Percentiles rank a stretch among this genome's conserved stretches.
Evolutionary conservation across 2,113 vertebrate species (phyloP).

Genomic region (Gambusia holbrooki): DNA sequence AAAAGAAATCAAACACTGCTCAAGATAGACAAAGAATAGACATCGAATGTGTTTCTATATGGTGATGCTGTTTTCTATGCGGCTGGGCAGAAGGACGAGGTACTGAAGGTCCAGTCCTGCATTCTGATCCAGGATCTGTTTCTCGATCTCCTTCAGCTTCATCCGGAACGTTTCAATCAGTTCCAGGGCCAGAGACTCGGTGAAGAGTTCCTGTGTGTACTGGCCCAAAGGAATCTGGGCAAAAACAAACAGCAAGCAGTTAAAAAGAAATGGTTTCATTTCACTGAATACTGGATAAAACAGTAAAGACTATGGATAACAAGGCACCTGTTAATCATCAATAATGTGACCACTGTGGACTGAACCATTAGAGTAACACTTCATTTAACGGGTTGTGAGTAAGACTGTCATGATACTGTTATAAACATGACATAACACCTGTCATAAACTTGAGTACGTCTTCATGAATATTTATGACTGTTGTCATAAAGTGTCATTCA

Average conservation of each 20-base stretch:
- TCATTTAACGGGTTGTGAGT: no score
- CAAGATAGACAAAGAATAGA: no score
- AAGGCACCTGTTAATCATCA: no score
- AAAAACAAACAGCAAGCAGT: background rate
- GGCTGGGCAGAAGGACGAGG: slow-evolving; percentile 74
- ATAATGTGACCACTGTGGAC: no score
- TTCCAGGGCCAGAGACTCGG: slow-evolving; percentile 57
- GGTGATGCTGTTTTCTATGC: slow-evolving; percentile 81
- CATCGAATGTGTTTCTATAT: slow-evolving; percentile 56
- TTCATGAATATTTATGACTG: no score
- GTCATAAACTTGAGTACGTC: no score
- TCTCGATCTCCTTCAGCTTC: slow-evolving; percentile 69
- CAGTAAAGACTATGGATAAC: no score
- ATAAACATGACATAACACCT: no score
- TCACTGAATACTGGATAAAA: background rate
- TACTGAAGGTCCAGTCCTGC: slow-evolving; percentile 70
- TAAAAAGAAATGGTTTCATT: background rate
- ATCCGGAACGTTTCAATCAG: slow-evolving; percentile 64
- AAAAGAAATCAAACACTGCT: no score
- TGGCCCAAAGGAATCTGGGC: slow-evolving; percentile 72
- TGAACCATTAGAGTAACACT: no score
- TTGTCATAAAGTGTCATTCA: no score
- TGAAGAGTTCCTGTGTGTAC: slow-evolving; percentile 73
- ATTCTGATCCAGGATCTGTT: slow-evolving; percentile 66
- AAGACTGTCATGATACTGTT: no score